Evolutionary conservation across 2,797 vertebrate species (phyloP).

Genomic region (Loris lydekkerianus): DNA sequence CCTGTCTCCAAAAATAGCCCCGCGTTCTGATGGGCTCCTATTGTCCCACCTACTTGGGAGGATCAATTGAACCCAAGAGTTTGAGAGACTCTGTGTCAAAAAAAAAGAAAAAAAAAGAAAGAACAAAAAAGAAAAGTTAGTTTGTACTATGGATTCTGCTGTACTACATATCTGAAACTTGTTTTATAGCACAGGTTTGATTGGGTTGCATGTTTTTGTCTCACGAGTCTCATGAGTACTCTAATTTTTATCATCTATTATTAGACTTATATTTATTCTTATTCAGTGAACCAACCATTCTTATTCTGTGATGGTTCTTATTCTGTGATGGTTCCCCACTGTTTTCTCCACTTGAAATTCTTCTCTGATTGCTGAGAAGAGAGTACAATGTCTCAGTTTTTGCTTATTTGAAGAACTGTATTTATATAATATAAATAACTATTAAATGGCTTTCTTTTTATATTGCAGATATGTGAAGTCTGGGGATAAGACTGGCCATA

Average conservation of each 20-base stretch:
- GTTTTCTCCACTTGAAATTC: neutral
- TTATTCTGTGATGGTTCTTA: neutral
- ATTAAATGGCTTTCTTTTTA: constrained; percentile 24
- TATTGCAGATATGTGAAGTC: constrained; percentile 59
- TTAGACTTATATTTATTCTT: constrained; percentile 15
- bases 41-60: too few species aligned
- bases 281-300: neutral
- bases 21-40: too few species aligned
- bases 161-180: neutral
- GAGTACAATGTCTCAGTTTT: neutral
- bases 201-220: neutral
- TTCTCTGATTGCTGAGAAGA: neutral
- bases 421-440: constrained; percentile 27
- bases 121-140: neutral
- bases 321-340: neutral
- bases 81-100: too few species aligned
- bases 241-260: neutral
- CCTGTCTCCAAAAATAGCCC: too few species aligned
- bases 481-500: neutral
- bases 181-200: neutral
- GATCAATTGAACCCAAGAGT: too few species aligned
- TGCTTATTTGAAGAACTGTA: neutral
- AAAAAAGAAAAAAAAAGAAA: too few species aligned
- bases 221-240: neutral
- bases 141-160: neutral